Conservation (phyloP, 2,113 vertebrate genomes). For the Promerops cafer region DNA sequence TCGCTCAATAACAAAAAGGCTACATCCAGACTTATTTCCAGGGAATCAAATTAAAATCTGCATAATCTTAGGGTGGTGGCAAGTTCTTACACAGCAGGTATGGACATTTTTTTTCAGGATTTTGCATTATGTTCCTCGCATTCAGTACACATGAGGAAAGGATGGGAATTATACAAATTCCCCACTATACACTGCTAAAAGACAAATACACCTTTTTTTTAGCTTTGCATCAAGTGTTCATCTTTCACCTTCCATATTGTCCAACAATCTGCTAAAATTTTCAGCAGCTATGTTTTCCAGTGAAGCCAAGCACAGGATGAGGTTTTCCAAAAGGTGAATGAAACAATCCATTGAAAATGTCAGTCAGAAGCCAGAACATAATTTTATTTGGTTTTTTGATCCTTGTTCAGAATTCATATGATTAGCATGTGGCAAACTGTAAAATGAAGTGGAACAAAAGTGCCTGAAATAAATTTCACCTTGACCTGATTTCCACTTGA, state of each 20-base stretch:
- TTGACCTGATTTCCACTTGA: slow-evolving; percentile 68
- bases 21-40: not conserved
- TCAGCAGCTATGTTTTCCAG: slow-evolving; percentile 6
- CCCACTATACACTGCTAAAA: not conserved
- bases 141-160: not conserved
- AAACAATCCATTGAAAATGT: slow-evolving; percentile 50
- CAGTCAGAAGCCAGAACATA: slow-evolving; percentile 42
- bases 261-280: slow-evolving; percentile 19
- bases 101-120: not conserved
- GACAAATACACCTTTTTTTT: not conserved
- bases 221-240: not conserved
- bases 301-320: not conserved
- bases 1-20: not conserved
- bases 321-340: slow-evolving; percentile 48
- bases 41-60: not conserved
- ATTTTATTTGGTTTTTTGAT: slow-evolving; percentile 49
- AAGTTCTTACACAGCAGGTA: not conserved
- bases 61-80: not conserved
- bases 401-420: slow-evolving; percentile 13
- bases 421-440: slow-evolving; percentile 52
- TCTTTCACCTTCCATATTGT: not conserved
- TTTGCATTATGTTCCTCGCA: rapidly evolving
- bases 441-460: slow-evolving; percentile 55
- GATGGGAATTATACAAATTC: not conserved
- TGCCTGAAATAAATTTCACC: slow-evolving; percentile 67